Evolutionary conservation across 1,140 invertebrate genomes (phyloP), one percentile per base, ranked within the genome.

Genomic region (Dufourea novaeangliae): DNA sequence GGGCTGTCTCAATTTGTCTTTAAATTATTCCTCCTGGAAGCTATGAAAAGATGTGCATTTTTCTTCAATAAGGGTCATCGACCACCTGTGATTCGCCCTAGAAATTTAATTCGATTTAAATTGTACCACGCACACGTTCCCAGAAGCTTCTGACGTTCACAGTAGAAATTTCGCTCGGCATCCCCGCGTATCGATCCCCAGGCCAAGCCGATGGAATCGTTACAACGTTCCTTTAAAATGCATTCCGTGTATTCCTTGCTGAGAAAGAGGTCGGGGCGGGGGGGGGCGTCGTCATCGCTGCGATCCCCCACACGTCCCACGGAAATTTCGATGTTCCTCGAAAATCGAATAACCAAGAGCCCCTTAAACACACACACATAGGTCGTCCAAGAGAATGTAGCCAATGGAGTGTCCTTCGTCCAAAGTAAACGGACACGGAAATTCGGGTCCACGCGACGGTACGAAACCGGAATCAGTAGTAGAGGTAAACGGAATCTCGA

Each of bases 111-210:
- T 56, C 25, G 22, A 56, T 17, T 71, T 10, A 29, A 61, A 29
- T 32, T 14, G 50, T 52, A 52, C 25, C 50, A 22, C 22, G n/a
- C 5, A 57, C 27, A 14, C 59, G 59, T 52, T 12, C 12, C 27
- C 27, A 27, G 7, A 11, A 62, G n/a, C 69, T 62, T n/a, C 68
- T 12, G 22, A 52, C 62, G 29, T n/a, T 46, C n/a, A 27, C 29
- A 20, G 14, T 8, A 37, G 72, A 64, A 50, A 64, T 68, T 67
- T 41, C 37, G 41, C 50, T 39, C 63, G 37, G 10, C 63, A 44
- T 56, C 52, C 52, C 25, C 25, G 22, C 52, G 27, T 75, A 69
- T 75, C 56, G 73, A 75, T 68, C 64, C 25, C n/a, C 1, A 10
- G 7, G 11, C 14, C 64, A 7, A 32, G 27, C 39, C 52, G 54